A percentile compares a stretch with the other conserved stretches of the same genome.
These are phyloP conservation scores for Naso thynnoides DNA, from an alignment of 2,797 vertebrate genomes.

Conservation along the genomic window DNA sequence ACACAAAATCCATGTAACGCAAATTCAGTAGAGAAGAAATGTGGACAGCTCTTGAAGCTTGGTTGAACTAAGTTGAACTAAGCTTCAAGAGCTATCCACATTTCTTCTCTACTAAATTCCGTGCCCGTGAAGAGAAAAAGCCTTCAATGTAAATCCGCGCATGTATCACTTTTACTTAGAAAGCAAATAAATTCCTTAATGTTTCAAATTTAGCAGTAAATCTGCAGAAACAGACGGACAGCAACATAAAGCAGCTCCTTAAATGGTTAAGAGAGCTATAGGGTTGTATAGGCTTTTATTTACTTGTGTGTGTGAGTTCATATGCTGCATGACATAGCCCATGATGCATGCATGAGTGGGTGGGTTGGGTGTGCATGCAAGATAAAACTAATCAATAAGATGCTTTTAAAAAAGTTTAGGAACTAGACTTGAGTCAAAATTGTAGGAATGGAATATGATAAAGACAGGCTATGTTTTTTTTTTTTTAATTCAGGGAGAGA, in stretches of 20 bases:
- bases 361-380: no score
- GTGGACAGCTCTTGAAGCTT: no score
- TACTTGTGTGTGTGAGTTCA: not conserved
- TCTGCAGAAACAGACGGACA: not conserved
- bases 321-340: not conserved
- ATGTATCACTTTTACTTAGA: not conserved
- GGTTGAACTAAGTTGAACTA: no score
- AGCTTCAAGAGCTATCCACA: no score
- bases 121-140: no score
- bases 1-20: no score
- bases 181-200: not conserved
- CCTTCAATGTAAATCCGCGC: no score
- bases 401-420: not conserved
- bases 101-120: no score
- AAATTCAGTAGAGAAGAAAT: no score
- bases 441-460: constrained; percentile 2
- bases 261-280: no score
- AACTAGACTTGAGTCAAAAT: not conserved
- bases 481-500: constrained; percentile 22
- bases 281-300: not conserved
- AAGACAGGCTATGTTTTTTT: not conserved
- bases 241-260: not conserved
- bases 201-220: not conserved
- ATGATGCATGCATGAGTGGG: not conserved
- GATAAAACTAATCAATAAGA: not conserved